These are phyloP conservation scores for Volucella inflata DNA, from an alignment of 2,888 invertebrate species.

Conservation along the genomic window DNA sequence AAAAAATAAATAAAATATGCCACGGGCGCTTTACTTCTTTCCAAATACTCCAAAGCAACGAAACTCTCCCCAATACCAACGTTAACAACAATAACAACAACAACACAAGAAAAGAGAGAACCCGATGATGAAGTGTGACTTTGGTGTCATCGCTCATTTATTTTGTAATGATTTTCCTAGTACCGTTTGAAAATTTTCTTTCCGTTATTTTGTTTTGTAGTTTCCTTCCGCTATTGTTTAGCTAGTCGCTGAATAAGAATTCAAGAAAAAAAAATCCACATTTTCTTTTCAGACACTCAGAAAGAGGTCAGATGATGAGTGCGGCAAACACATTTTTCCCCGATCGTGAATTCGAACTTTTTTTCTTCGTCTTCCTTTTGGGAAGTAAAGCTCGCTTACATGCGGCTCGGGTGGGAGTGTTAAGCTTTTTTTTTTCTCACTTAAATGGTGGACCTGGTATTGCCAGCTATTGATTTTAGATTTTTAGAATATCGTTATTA, in stretches of 20 bases:
- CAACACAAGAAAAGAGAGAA: background rate
- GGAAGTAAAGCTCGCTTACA: conserved; percentile 15
- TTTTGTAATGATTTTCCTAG: conserved; percentile 43
- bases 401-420: background rate
- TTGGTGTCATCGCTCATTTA: conserved; percentile 46
- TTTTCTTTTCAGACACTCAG: background rate
- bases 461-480: conserved; percentile 44
- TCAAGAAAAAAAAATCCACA: background rate
- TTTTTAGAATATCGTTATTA: background rate
- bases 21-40: conserved; percentile 51
- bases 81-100: background rate
- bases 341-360: background rate
- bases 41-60: background rate
- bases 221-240: conserved; percentile 19
- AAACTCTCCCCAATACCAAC: background rate
- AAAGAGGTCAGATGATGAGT: conserved; percentile 4
- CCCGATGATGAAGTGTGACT: conserved; percentile 48
- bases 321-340: background rate
- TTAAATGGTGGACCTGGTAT: conserved; percentile 41
- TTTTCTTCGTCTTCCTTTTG: conserved; percentile 7
- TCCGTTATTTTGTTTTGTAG: conserved; percentile 46
- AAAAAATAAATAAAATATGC: conserved; percentile 36
- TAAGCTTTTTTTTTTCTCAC: conserved; percentile 39
- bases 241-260: background rate
- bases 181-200: conserved; percentile 60